Evolutionary conservation across 2,113 vertebrate species (phyloP), one percentile per base, ranked within the genome.

Genomic region (Steatornis caripensis): DNA sequence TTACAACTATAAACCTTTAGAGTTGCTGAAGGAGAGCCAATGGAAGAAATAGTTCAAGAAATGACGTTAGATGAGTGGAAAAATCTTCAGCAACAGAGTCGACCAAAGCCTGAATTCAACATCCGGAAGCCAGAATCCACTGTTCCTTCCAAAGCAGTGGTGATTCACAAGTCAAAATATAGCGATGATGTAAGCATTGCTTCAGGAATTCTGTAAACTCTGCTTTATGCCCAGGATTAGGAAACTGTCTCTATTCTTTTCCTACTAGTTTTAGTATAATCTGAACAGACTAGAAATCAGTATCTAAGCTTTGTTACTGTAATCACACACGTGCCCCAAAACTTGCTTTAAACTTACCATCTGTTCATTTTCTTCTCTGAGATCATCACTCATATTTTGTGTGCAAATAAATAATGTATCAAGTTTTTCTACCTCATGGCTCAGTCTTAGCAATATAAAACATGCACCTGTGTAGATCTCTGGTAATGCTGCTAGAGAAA

Each of bases 1-100:
- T 95, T 96, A 76, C 92, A 84, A 96, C 77, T 96, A 34, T 96
- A 37, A 87, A 95, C 92, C 71, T 95, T 89, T 90, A 98, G 98
- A 96, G 94, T 98, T 96, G 92, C 98, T 95, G 98, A 98, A 96
- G 92, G 93, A 77, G 92, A 98, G 32, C 84, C 95, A 85, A 65
- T 96, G 90, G 98, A 99, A 90, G 98, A 99, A 91, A 96, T 98
- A 96, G 98, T 98, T 91, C 95, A 99, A 96, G 99, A 99, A 98
- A 99, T 99, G 99, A 98, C 98, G 2, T 97, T 99, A 93, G 99
- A 99, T 95, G 99, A 99, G 91, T 99, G 99, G 99, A 99, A 99
- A 97, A 98, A 97, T 89, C 95, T 99, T 95, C 99, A 99, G 97
- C 98, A 99, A 91, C 98, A 97, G 55, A 99, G 95, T 89, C 98